Base-by-base conservation (phyloP, 2,888 invertebrate species). In the Trachelus iudaicus region DNA sequence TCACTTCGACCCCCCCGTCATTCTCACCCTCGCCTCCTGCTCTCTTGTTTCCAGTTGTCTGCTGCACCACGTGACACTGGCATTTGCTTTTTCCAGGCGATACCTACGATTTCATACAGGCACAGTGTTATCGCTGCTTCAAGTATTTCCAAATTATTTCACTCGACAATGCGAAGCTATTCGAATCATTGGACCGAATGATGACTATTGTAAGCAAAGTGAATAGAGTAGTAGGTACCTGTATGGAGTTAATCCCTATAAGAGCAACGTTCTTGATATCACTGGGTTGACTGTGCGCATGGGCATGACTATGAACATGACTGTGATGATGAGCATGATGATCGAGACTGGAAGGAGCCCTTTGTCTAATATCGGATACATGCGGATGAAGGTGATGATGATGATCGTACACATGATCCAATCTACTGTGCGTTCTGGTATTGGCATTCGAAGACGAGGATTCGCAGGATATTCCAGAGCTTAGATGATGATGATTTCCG, bases 31-130 rank as follows among this genome's bases (percentile, higher is more conserved):
- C 89, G 31, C 86, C 78, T 33, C 79, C 85, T 23, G 56, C 56
- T 78, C 87, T 86, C 40, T 84, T 82, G 34, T 81, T 83, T 75
- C 68, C 79, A 79, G 78, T 86, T 89, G 84, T 81, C 77, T 87
- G 86, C 80, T 90, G 89, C 75, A 89, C 87, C 76, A 86, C 86
- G 82, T 91, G 91, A 81, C 91, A 91, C 81, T 90, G 91, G 81
- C 91, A 91, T 78, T 91, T 90, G 77, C 81, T 88, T 83, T 86
- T 88, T 76, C 84, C 82, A 74, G 83, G 84, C 75, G 86, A 80
- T 34, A 84, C 85, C 88, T 88, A 23, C 6, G 23, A 56, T 56
- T 56, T 56, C 9, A 56, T 23, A 9, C 1, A 40, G 13, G 40
- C 6, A 56, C 6, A 23, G 56, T 23, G 56, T 23, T 56, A 56